Percentiles rank a stretch among this genome's conserved stretches.
phyloP scores from a whole-genome alignment of 2,113 vertebrate species.

The Erythrocercus mccallii region DNA sequence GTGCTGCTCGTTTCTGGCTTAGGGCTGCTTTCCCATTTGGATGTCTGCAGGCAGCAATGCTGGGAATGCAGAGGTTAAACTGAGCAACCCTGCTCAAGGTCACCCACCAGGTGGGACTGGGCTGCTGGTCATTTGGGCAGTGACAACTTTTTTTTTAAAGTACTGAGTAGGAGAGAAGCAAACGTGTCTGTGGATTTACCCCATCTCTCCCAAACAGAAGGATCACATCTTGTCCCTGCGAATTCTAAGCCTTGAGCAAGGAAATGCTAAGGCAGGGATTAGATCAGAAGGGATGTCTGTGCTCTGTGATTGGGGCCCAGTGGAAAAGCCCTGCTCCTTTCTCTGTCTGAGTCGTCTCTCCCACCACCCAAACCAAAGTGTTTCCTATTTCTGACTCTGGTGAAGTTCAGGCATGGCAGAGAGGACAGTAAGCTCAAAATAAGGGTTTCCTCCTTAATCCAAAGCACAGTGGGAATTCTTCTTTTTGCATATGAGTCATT shows the following conservation, averaged over 20 bases:
- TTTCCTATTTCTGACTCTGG: not conserved
- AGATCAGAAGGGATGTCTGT: not conserved
- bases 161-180: not conserved
- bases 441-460: not conserved
- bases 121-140: not conserved
- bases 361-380: not conserved
- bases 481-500: not conserved
- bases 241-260: not conserved
- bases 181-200: not conserved
- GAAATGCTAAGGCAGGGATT: not conserved
- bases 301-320: not conserved
- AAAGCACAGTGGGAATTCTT: not conserved
- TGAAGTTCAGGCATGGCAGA: not conserved
- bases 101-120: fast-evolving
- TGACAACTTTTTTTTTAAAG: not conserved
- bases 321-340: not conserved
- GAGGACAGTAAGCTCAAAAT: not conserved
- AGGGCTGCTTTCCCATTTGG: not conserved
- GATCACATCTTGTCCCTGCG: not conserved
- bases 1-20: not conserved
- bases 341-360: not conserved
- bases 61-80: not conserved
- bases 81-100: not conserved
- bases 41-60: not conserved
- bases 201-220: not conserved